phyloP scores from a whole-genome alignment of 2,113 vertebrate species.

The Irena cyanogastra region DNA sequence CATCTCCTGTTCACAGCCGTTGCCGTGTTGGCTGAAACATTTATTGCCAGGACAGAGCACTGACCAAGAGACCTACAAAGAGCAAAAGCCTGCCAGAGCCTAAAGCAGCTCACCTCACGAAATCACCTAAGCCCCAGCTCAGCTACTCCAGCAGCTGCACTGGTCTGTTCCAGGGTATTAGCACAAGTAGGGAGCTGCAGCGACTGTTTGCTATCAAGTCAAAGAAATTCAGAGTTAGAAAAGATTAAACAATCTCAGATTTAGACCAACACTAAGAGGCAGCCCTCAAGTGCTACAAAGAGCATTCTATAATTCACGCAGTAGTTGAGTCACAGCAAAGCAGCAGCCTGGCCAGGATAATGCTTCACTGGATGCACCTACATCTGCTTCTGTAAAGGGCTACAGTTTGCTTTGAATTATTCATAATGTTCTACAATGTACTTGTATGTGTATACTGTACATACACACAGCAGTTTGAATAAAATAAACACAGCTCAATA shows the following conservation, averaged over 20 bases:
- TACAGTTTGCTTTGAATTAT: neutral
- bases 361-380: neutral
- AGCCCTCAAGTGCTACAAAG: neutral
- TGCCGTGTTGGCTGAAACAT: neutral
- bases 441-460: neutral
- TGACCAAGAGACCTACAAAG: neutral
- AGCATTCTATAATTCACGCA: neutral
- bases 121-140: neutral
- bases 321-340: neutral
- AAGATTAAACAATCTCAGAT: too few relatives aligned
- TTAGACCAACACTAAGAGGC: neutral
- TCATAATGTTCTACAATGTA: neutral
- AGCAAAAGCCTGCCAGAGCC: neutral
- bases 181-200: neutral
- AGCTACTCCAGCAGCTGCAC: neutral
- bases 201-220: neutral
- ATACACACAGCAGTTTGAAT: neutral
- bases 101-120: neutral
- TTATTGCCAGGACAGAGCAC: neutral
- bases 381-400: neutral
- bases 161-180: neutral
- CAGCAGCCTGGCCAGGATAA: neutral
- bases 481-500: neutral
- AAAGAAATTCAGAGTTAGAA: neutral
- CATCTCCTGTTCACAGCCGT: neutral